Base-by-base conservation (phyloP, 1,140 invertebrate species). In the Neodiprion pinetum region DNA sequence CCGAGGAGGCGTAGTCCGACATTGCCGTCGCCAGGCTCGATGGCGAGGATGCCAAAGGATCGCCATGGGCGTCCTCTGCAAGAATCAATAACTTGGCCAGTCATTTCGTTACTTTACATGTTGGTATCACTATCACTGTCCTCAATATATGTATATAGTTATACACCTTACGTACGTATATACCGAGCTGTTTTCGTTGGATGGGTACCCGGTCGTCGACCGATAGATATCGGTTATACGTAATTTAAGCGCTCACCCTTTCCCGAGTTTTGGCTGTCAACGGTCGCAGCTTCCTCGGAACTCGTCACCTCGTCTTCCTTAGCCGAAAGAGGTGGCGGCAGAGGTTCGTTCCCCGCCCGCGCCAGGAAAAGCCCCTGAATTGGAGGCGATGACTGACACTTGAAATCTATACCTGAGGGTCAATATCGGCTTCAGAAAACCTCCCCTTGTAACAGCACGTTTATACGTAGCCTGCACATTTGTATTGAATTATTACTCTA, bases 221-320 rank as follows among this genome's bases (percentile, higher is more conserved):
- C 28, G 28, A 40, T 40, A 40, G 1, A 40, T 40, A 40, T 40
- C 28, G 5, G 28, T 40, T 40, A 40, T 40, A 40, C 28, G 28
- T 40, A 40, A 40, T 3, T 40, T 40, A 40, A 28, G n/a, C 70
- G 48, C 49, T 72, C 65, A 70, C 67, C 61, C n/a, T 67, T 72
- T 69, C n/a, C 11, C 53, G 53, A 61, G 53, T 61, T 61, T 61
- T 17, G 53, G 53, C 73, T 28, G 87, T 87, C 78, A n/a, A 80
- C 81, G 5, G 78, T 80, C 9, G 81, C 82, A 47, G 90, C 88
- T 87, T 94, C 93, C 82, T 94, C 93, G 8, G 93, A 93, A 83
- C 93, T 94, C 0, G 92, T 93, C 0, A 94, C 93, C 86, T 94
- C 93, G 79, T 95, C 93, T 79, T 94, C 93, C 79, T 93, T 93